Percentiles rank a stretch among this genome's conserved stretches.
Conservation (phyloP, 2,888 invertebrate genomes). For the Dynastes hyllus region DNA sequence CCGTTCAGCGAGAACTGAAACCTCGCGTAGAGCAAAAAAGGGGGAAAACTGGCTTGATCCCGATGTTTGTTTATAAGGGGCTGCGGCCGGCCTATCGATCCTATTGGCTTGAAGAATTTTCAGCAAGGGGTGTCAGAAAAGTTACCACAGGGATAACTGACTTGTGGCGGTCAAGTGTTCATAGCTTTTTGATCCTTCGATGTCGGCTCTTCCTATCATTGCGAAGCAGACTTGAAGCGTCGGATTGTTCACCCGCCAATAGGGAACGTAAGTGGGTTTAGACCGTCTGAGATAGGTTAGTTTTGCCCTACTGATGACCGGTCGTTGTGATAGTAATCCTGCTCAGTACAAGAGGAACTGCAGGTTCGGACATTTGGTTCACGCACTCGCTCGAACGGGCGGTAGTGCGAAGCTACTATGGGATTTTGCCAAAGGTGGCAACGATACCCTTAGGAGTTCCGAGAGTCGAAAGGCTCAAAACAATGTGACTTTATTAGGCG, state of each 20-base stretch:
- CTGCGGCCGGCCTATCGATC: conserved; percentile 60
- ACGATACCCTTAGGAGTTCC: conserved; percentile 66
- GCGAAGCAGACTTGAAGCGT: conserved; percentile 78
- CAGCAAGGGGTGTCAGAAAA: conserved; percentile 82
- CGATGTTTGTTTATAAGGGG: no score
- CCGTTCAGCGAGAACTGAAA: no score
- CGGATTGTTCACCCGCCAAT: conserved; percentile 54
- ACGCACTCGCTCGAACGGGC: no score
- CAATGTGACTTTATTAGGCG: no score
- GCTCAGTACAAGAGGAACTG: no score
- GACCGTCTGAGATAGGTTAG: conserved; percentile 72
- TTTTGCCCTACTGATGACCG: conserved; percentile 70
- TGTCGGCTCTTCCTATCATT: conserved; percentile 84
- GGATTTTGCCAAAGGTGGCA: conserved; percentile 65
- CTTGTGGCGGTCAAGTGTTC: conserved; percentile 68
- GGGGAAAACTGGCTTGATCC: no score
- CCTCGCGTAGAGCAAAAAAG: no score
- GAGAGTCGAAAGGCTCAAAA: no score
- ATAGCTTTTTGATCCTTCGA: conserved; percentile 82
- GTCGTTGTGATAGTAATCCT: no score
- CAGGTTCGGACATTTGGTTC: no score
- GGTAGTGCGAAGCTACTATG: no score
- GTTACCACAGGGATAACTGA: conserved; percentile 76
- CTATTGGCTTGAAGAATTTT: conserved; percentile 56
- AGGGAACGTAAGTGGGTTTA: conserved; percentile 61